These are phyloP conservation scores for Junonia oenone DNA, from an alignment of 2,888 invertebrate genomes.

Conservation along the genomic window DNA sequence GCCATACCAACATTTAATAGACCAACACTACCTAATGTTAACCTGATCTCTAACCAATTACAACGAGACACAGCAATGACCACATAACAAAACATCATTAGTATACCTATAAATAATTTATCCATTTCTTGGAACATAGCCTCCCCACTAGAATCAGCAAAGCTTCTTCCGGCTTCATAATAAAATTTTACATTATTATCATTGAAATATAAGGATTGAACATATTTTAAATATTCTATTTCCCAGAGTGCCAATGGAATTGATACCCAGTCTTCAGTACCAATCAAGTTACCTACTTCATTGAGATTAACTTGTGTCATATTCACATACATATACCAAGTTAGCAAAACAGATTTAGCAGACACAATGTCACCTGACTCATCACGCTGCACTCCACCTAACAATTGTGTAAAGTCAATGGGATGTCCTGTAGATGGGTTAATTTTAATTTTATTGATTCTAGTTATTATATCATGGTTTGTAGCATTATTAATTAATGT, in stretches of 20 bases:
- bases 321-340: conserved; percentile 83
- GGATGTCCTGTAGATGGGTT: conserved; percentile 84
- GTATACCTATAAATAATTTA: conserved; percentile 83
- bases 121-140: conserved; percentile 86
- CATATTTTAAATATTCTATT: conserved; percentile 68
- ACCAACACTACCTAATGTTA: conserved; percentile 84
- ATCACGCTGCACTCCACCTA: conserved; percentile 82
- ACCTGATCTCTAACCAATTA: conserved; percentile 86
- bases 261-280: conserved; percentile 87
- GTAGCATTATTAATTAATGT: conserved; percentile 73
- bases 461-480: conserved; percentile 80
- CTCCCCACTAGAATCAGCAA: conserved; percentile 85
- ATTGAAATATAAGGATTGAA: conserved; percentile 53
- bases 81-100: conserved; percentile 87
- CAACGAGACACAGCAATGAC: conserved; percentile 85
- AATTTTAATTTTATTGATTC: conserved; percentile 77
- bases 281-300: conserved; percentile 84
- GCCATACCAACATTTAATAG: conserved; percentile 86
- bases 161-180: conserved; percentile 83
- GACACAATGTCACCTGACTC: conserved; percentile 79
- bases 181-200: conserved; percentile 61
- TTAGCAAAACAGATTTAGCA: conserved; percentile 81
- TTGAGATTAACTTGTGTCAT: conserved; percentile 83
- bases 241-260: conserved; percentile 81
- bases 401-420: conserved; percentile 79